A percentile compares a stretch with the other conserved stretches of the same genome.
These are phyloP conservation scores for Takifugu rubripes DNA, from an alignment of 2,797 vertebrate species.

Conservation along the genomic window DNA sequence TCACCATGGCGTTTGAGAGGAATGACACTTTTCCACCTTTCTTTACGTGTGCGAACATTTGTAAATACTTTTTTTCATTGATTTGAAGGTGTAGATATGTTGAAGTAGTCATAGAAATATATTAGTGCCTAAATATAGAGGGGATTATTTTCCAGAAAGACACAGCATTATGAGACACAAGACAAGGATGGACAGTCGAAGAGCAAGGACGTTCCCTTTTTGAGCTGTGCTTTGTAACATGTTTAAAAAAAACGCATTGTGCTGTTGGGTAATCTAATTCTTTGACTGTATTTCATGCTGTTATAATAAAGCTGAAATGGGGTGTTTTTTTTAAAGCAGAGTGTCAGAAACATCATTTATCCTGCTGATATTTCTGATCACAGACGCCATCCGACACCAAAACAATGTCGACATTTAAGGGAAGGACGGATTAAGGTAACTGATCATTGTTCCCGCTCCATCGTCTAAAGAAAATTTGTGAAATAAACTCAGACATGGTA, in stretches of 20 bases:
- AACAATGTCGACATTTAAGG: too few species aligned
- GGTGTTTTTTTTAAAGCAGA: slow-evolving; percentile 4
- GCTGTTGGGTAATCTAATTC: background rate
- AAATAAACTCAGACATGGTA: slow-evolving; percentile 42
- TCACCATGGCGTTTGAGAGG: slow-evolving; percentile 75
- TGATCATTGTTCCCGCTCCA: too few species aligned
- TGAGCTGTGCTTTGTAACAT: slow-evolving; percentile 27
- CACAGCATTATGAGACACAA: slow-evolving; percentile 58
- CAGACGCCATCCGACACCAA: slow-evolving; percentile 2
- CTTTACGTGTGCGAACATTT: slow-evolving; percentile 54
- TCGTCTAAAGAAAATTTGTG: slow-evolving; percentile 23
- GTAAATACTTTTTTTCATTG: slow-evolving; percentile 71
- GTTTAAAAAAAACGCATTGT: background rate
- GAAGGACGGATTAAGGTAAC: too few species aligned
- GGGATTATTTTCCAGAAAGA: slow-evolving; percentile 70
- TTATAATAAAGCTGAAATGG: slow-evolving; percentile 10
- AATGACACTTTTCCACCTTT: slow-evolving; percentile 63
- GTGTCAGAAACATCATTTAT: slow-evolving; percentile 9
- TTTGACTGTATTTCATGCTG: slow-evolving; percentile 2
- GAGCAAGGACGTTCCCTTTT: slow-evolving; percentile 19
- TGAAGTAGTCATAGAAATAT: slow-evolving; percentile 63
- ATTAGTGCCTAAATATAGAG: slow-evolving; percentile 78
- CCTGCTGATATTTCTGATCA: slow-evolving; percentile 7
- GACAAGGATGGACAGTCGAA: slow-evolving; percentile 18
- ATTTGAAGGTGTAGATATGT: slow-evolving; percentile 58